A percentile compares a stretch with the other conserved stretches of the same genome.
Conservation (phyloP, 2,797 vertebrate genomes). For the Echeneis naucrates region DNA sequence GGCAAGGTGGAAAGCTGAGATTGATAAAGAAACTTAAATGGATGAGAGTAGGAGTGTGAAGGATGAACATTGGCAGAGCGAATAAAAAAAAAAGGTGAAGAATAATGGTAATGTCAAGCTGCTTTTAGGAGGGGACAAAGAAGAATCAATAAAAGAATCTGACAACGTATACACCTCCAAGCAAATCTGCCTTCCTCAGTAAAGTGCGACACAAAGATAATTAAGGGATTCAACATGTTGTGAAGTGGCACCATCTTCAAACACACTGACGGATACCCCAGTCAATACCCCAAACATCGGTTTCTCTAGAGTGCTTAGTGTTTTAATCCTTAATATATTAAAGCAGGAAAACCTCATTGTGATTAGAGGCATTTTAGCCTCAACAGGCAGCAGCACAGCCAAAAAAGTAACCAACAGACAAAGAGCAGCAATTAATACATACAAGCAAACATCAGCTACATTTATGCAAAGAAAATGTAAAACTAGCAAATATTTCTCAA, state of each 20-base stretch:
- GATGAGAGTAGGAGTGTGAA: conserved; percentile 50
- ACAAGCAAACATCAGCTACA: too few species aligned
- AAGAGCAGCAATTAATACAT: too few species aligned
- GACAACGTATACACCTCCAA: not conserved
- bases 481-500: too few species aligned
- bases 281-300: not conserved
- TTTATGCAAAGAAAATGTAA: too few species aligned
- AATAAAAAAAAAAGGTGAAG: conserved; percentile 21
- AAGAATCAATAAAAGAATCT: conserved; percentile 1
- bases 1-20: conserved; percentile 2
- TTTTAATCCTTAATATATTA: too few species aligned
- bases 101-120: conserved; percentile 6
- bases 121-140: conserved; percentile 3
- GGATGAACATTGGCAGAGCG: conserved; percentile 38
- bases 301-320: not conserved
- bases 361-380: too few species aligned
- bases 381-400: too few species aligned
- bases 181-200: not conserved
- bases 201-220: conserved; percentile 1
- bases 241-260: conserved; percentile 21
- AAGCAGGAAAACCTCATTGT: too few species aligned
- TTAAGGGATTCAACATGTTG: not conserved
- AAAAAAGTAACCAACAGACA: too few species aligned
- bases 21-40: conserved; percentile 41
- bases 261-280: not conserved